A percentile compares a stretch with the other conserved stretches of the same genome.
These are phyloP conservation scores for Aphis craccivora DNA, from an alignment of 1,140 invertebrate species.

Conservation along the genomic window DNA sequence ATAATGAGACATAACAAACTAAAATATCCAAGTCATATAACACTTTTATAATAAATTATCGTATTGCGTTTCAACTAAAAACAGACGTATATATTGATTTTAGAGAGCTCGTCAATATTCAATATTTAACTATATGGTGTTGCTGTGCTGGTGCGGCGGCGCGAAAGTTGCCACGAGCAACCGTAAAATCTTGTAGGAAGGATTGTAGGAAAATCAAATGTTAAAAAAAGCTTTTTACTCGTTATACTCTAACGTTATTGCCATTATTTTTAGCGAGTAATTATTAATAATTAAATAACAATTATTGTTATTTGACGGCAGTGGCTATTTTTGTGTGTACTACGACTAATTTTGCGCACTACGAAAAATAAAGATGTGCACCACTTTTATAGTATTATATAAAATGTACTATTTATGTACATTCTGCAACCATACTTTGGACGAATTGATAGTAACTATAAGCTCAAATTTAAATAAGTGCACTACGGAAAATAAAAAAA, in stretches of 20 bases:
- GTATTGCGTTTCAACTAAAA: not conserved
- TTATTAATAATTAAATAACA: too few relatives aligned
- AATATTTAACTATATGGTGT: not conserved
- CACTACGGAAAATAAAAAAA: too few relatives aligned
- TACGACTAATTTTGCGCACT: too few relatives aligned
- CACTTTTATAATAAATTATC: not conserved
- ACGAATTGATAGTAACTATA: too few relatives aligned
- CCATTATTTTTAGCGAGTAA: not conserved
- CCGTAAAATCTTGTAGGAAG: not conserved
- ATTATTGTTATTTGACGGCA: not conserved
- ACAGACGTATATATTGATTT: not conserved
- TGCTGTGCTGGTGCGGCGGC: not conserved
- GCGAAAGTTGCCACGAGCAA: not conserved
- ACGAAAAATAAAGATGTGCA: too few relatives aligned
- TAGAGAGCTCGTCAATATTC: not conserved
- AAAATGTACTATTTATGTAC: too few relatives aligned
- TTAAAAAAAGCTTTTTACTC: too few relatives aligned
- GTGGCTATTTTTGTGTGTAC: too few relatives aligned
- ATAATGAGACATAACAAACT: not conserved
- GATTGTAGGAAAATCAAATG: too few relatives aligned
- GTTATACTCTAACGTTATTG: not conserved
- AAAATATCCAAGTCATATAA: not conserved
- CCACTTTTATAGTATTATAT: too few relatives aligned
- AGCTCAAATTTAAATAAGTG: too few relatives aligned
- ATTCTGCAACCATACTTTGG: too few relatives aligned